Base-by-base conservation (phyloP, 1,140 invertebrate genomes). In the Scylla paramamosain region DNA sequence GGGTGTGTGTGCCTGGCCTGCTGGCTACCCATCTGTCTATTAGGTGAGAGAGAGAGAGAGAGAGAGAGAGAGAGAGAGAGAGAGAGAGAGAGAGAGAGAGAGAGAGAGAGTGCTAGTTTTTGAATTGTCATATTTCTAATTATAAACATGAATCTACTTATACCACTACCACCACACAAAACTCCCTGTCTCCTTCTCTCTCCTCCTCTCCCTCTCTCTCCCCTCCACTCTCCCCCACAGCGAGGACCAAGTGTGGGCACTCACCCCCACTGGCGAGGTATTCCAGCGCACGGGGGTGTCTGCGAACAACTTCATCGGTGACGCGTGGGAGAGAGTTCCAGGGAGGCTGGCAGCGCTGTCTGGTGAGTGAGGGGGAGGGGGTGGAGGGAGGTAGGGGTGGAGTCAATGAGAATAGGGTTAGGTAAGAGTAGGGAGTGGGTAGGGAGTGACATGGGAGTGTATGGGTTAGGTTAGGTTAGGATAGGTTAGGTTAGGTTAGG, bases 291-390 rank as follows among this genome's bases (percentile, higher is more conserved):
- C 97, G 96, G 97, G 97, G 25, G 97, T 98, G 39, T 96, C 97
- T 2, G 95, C 96, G 45, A 97, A 97, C 31, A 97, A 97, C 96
- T 97, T 97, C 93, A 97, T 97, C 93, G 97, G 97, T 32, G 97
- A 97, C 96, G 97, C 97, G 95, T 98, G 97, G 97, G 97, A 97
- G 95, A 97, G 97, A 96, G 97, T 97, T 77, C 97, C 97, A 86
- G 97, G 97, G 8, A 96, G 94, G 87, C 96, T 97, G 95, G 93
- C 96, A 6, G 96, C 96, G 91, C 96, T 97, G 48, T 97, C 97
- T 96, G 97, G 97, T 97, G 96, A 95, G 91, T 94, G 2, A 7
- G 8, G n/a, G 29, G 86, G 14, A 32, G 31, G 86, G 86, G 29
- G 4, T 29, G 7, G 25, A 8, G 20, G 4, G 4, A 28, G 25